Percentiles rank a stretch among this genome's conserved stretches.
Conservation (phyloP, 2,888 invertebrate genomes). For the Willowsia nigromaculata region DNA sequence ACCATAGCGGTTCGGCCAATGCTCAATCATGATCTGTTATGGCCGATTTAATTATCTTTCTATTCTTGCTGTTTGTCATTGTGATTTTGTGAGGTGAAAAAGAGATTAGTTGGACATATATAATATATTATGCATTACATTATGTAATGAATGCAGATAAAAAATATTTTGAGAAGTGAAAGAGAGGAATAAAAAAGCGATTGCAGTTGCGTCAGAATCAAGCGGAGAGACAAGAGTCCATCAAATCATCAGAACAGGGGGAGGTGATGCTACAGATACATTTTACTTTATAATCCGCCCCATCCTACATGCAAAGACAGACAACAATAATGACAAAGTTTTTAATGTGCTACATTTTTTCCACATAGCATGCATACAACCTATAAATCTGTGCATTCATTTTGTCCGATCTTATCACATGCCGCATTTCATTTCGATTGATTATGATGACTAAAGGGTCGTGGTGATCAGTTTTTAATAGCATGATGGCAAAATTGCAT, state of each 20-base stretch:
- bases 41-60: conserved; percentile 6
- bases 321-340: not conserved
- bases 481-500: no score
- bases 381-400: not conserved
- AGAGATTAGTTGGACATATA: not conserved
- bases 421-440: not conserved
- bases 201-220: not conserved
- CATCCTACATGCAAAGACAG: no score
- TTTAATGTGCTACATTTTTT: not conserved
- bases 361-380: no score
- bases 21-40: not conserved
- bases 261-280: not conserved
- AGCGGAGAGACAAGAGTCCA: not conserved
- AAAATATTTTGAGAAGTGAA: not conserved
- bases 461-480: no score
- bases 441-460: not conserved
- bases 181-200: not conserved
- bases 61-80: conserved; percentile 12
- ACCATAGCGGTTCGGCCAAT: not conserved
- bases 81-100: not conserved
- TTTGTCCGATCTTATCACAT: not conserved
- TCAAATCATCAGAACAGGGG: not conserved
- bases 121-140: not conserved
- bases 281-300: no score
- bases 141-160: not conserved